phyloP scores from a whole-genome alignment of 1,140 invertebrate genomes.

The Heliconius nattereri region DNA sequence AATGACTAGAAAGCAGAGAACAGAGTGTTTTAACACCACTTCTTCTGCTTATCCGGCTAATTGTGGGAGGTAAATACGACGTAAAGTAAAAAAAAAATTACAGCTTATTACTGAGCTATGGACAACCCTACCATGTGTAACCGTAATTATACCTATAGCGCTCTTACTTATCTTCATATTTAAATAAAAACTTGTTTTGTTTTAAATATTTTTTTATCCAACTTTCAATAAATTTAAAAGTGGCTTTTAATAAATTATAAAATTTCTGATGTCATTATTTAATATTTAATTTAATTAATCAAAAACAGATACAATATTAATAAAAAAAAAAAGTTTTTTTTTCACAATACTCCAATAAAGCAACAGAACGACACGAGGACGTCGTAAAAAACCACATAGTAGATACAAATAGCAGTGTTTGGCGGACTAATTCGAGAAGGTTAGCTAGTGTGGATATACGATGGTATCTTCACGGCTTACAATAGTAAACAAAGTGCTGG shows the following conservation, averaged over 20 bases:
- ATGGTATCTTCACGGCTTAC: constrained; percentile 79
- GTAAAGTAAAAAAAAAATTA: not conserved
- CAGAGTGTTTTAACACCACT: no score
- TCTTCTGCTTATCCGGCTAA: no score
- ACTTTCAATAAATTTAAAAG: not conserved
- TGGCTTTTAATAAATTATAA: not conserved
- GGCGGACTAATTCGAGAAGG: constrained; percentile 74
- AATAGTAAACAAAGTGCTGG: constrained; percentile 80
- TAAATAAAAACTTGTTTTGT: constrained; percentile 39
- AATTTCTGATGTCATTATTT: constrained; percentile 2
- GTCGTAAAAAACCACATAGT: constrained; percentile 51
- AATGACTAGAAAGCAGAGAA: no score
- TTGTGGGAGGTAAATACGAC: no score
- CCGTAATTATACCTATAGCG: constrained; percentile 31
- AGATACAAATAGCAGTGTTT: constrained; percentile 50
- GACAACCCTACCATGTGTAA: constrained; percentile 36
- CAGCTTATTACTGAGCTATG: not conserved
- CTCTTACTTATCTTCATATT: constrained; percentile 36
- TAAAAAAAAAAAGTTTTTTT: not conserved
- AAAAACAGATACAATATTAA: no score
- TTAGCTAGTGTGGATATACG: constrained; percentile 58
- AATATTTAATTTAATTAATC: no score
- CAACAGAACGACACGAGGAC: constrained; percentile 31
- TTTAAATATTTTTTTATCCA: constrained; percentile 3
- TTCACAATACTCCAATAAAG: not conserved